Conservation (phyloP, 2,888 invertebrate genomes). For the Melanchra persicariae region DNA sequence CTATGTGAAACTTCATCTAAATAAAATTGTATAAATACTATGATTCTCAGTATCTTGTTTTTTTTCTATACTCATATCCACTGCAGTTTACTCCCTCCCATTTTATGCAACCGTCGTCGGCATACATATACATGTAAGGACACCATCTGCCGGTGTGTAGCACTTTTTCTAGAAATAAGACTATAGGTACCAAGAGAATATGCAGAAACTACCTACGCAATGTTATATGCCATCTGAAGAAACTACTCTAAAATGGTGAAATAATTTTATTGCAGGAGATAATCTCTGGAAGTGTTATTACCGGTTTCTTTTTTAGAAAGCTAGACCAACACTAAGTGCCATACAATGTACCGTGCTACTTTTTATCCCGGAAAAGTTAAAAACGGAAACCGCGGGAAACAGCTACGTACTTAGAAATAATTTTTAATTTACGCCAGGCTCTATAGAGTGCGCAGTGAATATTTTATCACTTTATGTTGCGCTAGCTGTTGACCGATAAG, state of each 20-base stretch:
- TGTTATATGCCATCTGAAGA: no score
- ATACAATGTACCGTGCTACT: neutral
- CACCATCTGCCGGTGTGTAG: neutral
- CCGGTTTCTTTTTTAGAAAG: no score
- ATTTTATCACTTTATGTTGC: constrained; percentile 25
- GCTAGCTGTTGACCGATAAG: constrained; percentile 27
- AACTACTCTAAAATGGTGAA: no score
- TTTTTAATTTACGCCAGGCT: neutral
- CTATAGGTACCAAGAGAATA: neutral
- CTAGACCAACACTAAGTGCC: no score
- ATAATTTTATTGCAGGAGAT: no score
- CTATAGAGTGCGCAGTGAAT: neutral
- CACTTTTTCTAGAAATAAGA: neutral
- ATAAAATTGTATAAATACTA: constrained; percentile 80
- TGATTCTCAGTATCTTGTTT: constrained; percentile 72
- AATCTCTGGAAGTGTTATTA: no score
- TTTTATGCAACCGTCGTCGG: neutral
- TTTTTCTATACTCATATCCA: neutral
- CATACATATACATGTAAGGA: no score
- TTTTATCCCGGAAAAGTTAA: neutral
- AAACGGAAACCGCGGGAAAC: neutral
- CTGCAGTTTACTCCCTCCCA: neutral
- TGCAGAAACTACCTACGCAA: neutral
- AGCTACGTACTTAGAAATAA: neutral
- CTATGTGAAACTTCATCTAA: constrained; percentile 73